Evolutionary conservation across 2,797 vertebrate genomes (phyloP), one percentile per base, ranked within the genome.

Genomic region (Cyprinella venusta): DNA sequence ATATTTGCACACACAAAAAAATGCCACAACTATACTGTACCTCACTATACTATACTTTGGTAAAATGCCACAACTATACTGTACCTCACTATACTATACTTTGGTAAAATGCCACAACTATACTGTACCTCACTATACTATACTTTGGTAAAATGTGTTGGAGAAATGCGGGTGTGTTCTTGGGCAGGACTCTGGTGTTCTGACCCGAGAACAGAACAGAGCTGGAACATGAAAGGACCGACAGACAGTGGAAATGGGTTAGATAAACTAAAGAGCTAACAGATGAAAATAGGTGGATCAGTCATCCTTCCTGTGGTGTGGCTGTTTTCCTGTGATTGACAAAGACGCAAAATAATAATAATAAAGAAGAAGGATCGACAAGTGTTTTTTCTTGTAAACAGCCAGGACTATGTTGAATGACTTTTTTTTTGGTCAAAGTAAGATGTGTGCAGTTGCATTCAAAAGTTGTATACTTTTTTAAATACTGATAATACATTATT

Each of bases 271-370:
- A 70, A 71, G 59, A 19, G 36, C 42, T 33, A 42, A 79, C 64
- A 85, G 21, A 82, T 42, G 80, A 54, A 81, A 76, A 86, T 67
- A 30, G 77, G 69, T 79, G 52, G 64, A 88, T 80, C 54, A 33
- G 50, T 68, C 26, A 24, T 82, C 24, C 72, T 82, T 76, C 81
- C 71, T 76, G 36, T 65, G 45, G 71, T 42, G 61, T 42, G 61
- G n/a, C 48, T 52, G 45, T 30, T 42, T 82, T 88, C 87, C 82
- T 61, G 24, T 84, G 80, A 84, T 81, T 89, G 90, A 71, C 83
- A 85, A 75, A 84, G 59, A 42, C 4, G 1, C 26, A 8, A 54
- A 76, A 67, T 40, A 82, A n/a, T 30, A 56, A 15, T n/a, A 18
- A 56, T 42, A 10, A 30, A 30, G 26, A 30, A 30, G n/a, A 24